Evolutionary conservation across 2,113 vertebrate genomes (phyloP).

Genomic region (Anguilla japonica): DNA sequence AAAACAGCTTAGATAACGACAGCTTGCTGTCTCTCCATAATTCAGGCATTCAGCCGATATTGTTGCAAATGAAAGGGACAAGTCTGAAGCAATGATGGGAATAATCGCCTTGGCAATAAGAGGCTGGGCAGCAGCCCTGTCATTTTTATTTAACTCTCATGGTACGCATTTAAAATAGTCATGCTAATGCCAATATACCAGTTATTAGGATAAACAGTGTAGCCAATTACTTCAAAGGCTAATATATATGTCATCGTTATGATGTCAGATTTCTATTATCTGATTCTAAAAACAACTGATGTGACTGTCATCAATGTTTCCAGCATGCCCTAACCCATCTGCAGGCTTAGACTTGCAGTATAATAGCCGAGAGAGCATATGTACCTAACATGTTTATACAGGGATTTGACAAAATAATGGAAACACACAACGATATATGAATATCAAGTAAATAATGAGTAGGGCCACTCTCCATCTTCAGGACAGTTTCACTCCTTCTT

Average conservation of each 20-base stretch:
- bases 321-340: neutral
- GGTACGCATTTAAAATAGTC: neutral
- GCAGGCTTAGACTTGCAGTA: neutral
- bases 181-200: neutral
- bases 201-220: slow-evolving; percentile 9
- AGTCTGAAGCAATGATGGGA: neutral
- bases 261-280: neutral
- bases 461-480: too few relatives aligned
- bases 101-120: neutral
- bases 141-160: slow-evolving; percentile 5
- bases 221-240: neutral
- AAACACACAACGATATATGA: too few relatives aligned
- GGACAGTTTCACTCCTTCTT: too few relatives aligned
- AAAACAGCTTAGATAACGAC: slow-evolving; percentile 26
- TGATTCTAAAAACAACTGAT: neutral
- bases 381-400: too few relatives aligned
- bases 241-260: neutral
- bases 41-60: neutral
- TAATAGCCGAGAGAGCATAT: too few relatives aligned
- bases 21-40: slow-evolving; percentile 8
- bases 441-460: too few relatives aligned
- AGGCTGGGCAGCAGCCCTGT: slow-evolving; percentile 5
- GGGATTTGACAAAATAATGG: too few relatives aligned
- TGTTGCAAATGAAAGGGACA: slow-evolving; percentile 4
- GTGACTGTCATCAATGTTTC: neutral